Evolutionary conservation across 2,797 vertebrate genomes (phyloP), one percentile per base, ranked within the genome.

Genomic region (Helostoma temminkii): DNA sequence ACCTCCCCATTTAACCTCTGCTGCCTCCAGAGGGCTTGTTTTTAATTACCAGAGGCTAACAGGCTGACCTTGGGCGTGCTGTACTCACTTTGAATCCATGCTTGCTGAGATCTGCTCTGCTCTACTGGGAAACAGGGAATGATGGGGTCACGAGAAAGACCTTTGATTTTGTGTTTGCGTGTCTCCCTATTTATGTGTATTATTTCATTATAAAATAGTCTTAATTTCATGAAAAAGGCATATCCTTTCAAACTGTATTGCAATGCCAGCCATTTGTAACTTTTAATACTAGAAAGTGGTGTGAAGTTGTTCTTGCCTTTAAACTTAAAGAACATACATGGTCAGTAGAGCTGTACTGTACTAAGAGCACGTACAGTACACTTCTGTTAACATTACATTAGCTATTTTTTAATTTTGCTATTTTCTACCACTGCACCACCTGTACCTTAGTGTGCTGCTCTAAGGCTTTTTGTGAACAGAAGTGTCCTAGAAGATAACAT

Each of bases 21-120:
- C 19, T 92, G 89, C 93, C 94, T 94, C 93, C 84, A 84, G 93
- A 90, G 95, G 94, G 92, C 93, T 95, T 94, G 87, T 93, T 93
- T 96, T 97, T 96, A 96, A 97, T 98, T 97, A 96, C 92, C 91
- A 92, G 83, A 94, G 95, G 95, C 93, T 94, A 94, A 95, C 95
- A 85, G 78, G 88, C 93, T 96, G 95, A 96, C 95, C 96, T 96
- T 90, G 94, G 91, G 89, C 88, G 87, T 87, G 86, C 85, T 86
- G 89, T 93, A 93, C 86, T 94, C 93, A 94, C 93, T 93, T 94
- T 94, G 88, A 93, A 93, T 93, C 90, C 92, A 92, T 92, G 91
- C 92, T 94, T 92, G 93, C 89, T 80, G 90, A 94, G 90, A 89
- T 92, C 88, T 84, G 73, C 83, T 90, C 57, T 68, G 74, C 86